Evolutionary conservation across 1,140 invertebrate genomes (phyloP), one percentile per base, ranked within the genome.

Genomic region (Oscheius sp.): DNA sequence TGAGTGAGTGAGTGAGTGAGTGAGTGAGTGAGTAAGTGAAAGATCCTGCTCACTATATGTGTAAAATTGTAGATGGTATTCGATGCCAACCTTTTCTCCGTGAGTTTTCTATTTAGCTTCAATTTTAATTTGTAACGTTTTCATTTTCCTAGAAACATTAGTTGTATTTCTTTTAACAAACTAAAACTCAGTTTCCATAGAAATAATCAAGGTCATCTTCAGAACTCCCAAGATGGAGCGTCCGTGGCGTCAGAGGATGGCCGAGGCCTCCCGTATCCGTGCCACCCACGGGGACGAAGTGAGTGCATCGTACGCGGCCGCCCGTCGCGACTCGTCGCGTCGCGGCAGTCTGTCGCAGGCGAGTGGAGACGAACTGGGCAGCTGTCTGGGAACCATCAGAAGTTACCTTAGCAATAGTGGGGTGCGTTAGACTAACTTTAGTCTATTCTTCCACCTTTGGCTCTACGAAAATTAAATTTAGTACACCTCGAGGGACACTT

Each of bases 211-310:
- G n/a, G n/a, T n/a, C n/a, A n/a, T n/a, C n/a, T n/a, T n/a, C n/a
- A 68, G 49, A 29, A 68, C 67, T 20, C 67, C 52, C 23, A 68
- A 68, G 55, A 31, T 29, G 23, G 70, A 73, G 35, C 70, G 70
- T 36, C 70, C 70, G 61, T 73, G 70, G 70, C 61, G 70, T 10
- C 70, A 73, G 42, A 61, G 70, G 46, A 65, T 73, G 70, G 70
- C 70, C 32, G 70, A 73, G 62, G 36, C 61, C n/a, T 49, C 49
- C 18, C 36, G 62, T 28, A 64, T 73, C 46, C 70, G 70, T 64
- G 62, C 70, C 26, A 52, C 46, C 20, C 70, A 64, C 62, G 70
- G 70, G 20, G 70, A 73, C 35, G 70, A 73, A 42, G 70, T 73
- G 42, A 52, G 61, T 73, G 34, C 62, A 20, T 65, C 70, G 59